Conservation (phyloP, 2,113 vertebrate species). For the Daboia siamensis region DNA sequence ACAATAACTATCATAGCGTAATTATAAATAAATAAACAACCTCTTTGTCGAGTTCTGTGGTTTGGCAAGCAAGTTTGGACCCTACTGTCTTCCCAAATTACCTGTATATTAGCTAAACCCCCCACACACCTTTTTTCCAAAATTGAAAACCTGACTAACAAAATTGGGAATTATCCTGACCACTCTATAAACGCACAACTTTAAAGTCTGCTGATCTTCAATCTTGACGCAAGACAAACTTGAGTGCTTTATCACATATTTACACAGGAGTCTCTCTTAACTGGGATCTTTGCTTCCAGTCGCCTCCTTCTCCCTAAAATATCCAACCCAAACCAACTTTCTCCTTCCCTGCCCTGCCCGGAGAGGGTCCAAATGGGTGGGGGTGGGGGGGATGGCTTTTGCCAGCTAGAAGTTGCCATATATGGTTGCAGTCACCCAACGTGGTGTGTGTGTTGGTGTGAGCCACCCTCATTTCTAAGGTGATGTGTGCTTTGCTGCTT, state of each 20-base stretch:
- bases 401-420: constrained; percentile 45
- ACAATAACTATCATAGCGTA: too few relatives aligned
- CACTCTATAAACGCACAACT: too few relatives aligned
- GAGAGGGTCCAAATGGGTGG: constrained; percentile 24
- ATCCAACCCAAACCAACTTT: background rate
- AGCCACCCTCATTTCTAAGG: constrained; percentile 46
- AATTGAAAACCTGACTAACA: too few relatives aligned
- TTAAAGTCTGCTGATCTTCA: too few relatives aligned
- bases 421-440: constrained; percentile 51
- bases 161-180: too few relatives aligned
- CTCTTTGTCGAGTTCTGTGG: too few relatives aligned
- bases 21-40: too few relatives aligned
- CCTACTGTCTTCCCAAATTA: too few relatives aligned
- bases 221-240: constrained; percentile 10
- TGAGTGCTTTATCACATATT: constrained; percentile 36
- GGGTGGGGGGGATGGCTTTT: background rate
- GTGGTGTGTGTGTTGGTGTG: background rate
- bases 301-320: constrained; percentile 1
- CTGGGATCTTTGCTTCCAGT: constrained; percentile 42
- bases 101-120: too few relatives aligned
- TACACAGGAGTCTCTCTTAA: constrained; percentile 44
- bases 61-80: too few relatives aligned
- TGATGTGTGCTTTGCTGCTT: constrained; percentile 27
- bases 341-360: constrained; percentile 30
- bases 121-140: too few relatives aligned